Conservation (phyloP, 2,888 invertebrate species). For the Eledona agricola region DNA sequence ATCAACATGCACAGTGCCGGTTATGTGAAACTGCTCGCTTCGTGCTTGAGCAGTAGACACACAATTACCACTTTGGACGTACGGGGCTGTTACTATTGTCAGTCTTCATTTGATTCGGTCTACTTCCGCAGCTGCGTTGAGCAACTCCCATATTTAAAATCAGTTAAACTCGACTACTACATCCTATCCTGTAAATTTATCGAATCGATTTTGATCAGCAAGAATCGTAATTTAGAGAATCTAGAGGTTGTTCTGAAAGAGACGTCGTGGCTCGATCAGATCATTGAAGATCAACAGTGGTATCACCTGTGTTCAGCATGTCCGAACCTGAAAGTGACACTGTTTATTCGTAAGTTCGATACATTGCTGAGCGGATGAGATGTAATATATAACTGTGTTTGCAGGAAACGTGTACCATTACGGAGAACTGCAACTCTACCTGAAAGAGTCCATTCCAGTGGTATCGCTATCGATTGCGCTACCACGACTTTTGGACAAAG, state of each 20-base stretch:
- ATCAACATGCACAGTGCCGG: constrained; percentile 62
- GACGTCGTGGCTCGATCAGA: constrained; percentile 60
- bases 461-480: constrained; percentile 62
- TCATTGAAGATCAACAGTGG: constrained; percentile 61
- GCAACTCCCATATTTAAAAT: constrained; percentile 57
- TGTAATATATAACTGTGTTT: constrained; percentile 30
- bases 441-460: constrained; percentile 63
- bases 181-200: constrained; percentile 61
- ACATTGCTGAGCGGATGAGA: no score
- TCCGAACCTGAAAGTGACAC: constrained; percentile 60
- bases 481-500: constrained; percentile 63
- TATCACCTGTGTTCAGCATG: constrained; percentile 58
- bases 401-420: constrained; percentile 60
- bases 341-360: constrained; percentile 41
- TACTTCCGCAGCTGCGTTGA: constrained; percentile 54
- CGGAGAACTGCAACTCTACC: constrained; percentile 62
- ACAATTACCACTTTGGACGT: constrained; percentile 60
- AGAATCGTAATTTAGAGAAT: constrained; percentile 54
- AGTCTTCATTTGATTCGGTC: constrained; percentile 48
- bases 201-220: constrained; percentile 59
- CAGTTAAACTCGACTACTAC: constrained; percentile 63
- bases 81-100: constrained; percentile 62
- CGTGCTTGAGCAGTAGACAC: constrained; percentile 57
- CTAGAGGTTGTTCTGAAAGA: constrained; percentile 62
- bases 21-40: constrained; percentile 60